These are phyloP conservation scores for Anableps anableps DNA, from an alignment of 2,797 vertebrate genomes.

Conservation along the genomic window DNA sequence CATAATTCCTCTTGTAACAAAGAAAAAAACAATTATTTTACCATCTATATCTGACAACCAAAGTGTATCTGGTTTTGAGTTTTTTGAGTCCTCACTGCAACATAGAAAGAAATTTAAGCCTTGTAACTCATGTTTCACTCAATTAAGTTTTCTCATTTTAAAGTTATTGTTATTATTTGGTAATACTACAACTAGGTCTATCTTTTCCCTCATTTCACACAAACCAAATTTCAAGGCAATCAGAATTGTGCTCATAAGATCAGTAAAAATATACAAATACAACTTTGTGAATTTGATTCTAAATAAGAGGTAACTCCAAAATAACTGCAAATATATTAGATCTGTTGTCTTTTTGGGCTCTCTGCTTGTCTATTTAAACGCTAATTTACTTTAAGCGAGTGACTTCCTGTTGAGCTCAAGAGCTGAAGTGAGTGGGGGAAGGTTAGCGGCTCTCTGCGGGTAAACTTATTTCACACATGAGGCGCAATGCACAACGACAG, in stretches of 20 bases:
- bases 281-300: neutral
- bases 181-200: no score
- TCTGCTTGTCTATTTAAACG: constrained; percentile 4
- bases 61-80: no score
- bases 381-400: constrained; percentile 17
- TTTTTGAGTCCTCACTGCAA: no score
- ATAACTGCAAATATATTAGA: neutral
- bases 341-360: constrained; percentile 1
- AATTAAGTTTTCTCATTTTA: no score
- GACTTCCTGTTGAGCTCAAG: constrained; percentile 76
- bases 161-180: no score
- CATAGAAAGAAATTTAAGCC: no score
- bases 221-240: neutral
- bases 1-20: neutral
- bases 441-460: constrained; percentile 51
- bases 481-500: constrained; percentile 23
- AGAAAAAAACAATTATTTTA: no score
- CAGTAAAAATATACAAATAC: neutral
- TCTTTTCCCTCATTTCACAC: neutral
- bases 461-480: constrained; percentile 70
- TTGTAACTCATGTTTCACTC: no score
- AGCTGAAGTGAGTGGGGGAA: constrained; percentile 60
- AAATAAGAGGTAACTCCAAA: neutral
- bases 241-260: neutral
- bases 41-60: no score